Evolutionary conservation across 2,888 invertebrate genomes (phyloP), one percentile per base, ranked within the genome.

Genomic region (Cephus pygmeus): DNA sequence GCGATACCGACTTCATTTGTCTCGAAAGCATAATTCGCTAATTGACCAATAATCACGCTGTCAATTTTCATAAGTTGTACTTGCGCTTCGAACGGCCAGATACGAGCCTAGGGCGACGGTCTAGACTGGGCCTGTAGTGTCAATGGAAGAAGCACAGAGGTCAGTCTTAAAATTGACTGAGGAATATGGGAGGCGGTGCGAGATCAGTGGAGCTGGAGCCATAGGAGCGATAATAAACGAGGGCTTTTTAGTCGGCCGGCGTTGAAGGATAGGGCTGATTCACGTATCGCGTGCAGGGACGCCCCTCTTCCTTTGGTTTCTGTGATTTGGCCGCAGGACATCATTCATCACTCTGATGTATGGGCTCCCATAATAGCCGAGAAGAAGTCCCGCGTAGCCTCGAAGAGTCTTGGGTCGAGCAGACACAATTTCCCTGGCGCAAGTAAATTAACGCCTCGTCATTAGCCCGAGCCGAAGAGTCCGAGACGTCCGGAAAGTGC

Each of bases 341-440:
- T 88, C 88, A 84, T 88, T 87, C 87, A 88, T 88, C 88, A 88
- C 85, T 82, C 83, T 87, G 87, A 88, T 87, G 85, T 87, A 88
- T 87, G 85, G 84, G 84, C 87, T 83, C 83, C 86, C 86, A 85
- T 85, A 84, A 87, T 79, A 82, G 83, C 82, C 82, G 84, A 87
- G 85, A 81, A 15, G 40, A 1, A 35, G 12, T 35, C 35, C 35
- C 35, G 15, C 15, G 40, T 40, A 23, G 56, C 23, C 56, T 56
- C 78, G 77, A 81, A 76, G 76, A 76, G 73, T 79, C 68, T 77
- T 73, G 73, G 75, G 76, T 68, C 36, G 71, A 69, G 69, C 75
- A 74, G 75, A 56, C 34, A 34, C 23, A 74, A 75, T 77, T 76
- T 80, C 78, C 78, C 77, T 80, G 77, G 69, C 77, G 79, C 79